A percentile compares a stretch with the other conserved stretches of the same genome.
Conservation (phyloP, 2,888 invertebrate species). For the Pollenia angustigena region DNA sequence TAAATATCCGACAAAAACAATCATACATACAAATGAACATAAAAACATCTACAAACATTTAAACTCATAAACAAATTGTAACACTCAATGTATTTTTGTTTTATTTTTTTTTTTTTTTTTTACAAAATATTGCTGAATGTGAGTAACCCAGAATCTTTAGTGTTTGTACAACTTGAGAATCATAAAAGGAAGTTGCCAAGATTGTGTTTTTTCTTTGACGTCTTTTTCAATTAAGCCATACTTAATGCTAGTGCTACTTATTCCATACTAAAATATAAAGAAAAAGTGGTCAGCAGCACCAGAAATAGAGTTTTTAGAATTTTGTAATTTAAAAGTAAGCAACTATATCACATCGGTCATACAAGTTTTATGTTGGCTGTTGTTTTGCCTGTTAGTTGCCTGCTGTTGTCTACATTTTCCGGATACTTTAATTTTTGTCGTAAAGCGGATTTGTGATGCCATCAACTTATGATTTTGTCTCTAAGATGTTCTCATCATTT, state of each 20-base stretch:
- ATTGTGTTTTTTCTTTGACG: conserved; percentile 32
- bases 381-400: neutral
- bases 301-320: conserved; percentile 46
- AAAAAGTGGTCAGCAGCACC: conserved; percentile 31
- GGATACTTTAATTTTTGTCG: conserved; percentile 68
- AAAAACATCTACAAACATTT: neutral
- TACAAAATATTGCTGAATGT: no score
- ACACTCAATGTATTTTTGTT: neutral
- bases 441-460: conserved; percentile 68
- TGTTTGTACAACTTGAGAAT: conserved; percentile 20
- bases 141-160: neutral
- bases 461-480: conserved; percentile 53
- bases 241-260: conserved; percentile 7
- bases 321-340: conserved; percentile 34
- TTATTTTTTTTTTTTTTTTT: no score
- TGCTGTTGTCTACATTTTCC: conserved; percentile 61
- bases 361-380: conserved; percentile 30
- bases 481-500: conserved; percentile 68
- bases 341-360: conserved; percentile 33
- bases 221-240: conserved; percentile 50
- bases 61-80: conserved; percentile 6
- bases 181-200: conserved; percentile 62
- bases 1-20: neutral
- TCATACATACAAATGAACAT: neutral
- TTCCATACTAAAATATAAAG: conserved; percentile 2